Base-by-base conservation (phyloP, 2,888 invertebrate species). In the Drosophila cognata region DNA sequence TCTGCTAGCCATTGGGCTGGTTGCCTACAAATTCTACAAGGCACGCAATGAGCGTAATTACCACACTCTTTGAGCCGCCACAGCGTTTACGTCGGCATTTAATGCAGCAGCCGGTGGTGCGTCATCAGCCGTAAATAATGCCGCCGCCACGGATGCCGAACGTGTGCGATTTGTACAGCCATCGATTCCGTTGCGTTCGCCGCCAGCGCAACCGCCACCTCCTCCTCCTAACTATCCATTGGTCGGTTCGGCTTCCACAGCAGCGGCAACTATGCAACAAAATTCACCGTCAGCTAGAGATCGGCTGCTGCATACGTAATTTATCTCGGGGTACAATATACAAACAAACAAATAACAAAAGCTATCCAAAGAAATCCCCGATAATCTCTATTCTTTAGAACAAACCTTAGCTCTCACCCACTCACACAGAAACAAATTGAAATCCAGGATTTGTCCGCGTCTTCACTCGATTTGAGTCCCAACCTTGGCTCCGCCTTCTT, bases 1-100 rank as follows among this genome's bases (percentile, higher is more conserved):
- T 38, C 93, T 98, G 28, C 94, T 97, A 63, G 97, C 96, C 13
- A 96, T 98, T 68, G 96, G 96, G 4, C 95, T 96, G 93, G 96
- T 98, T 89, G 96, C 96, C 43, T 96, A 96, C 94, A 97, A 97
- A 92, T 97, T 97, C 93, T 98, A 97, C 94, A 97, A 96, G 93
- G 96, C 97, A 74, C 95, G 96, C 91, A 96, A 96, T 69, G 97
- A 97, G 92, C 95, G 96, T 83, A 97, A 97, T 93, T 98, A 98
- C 93, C 97, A 97, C 91, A 97, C 97, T 73, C 95, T 98, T 92
- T 98, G 96, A 96, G 94, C 91, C 91, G 92, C 91, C 84, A 92
- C 84, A 46, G 90, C 90, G 25, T 91, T 92, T 66, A 91, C 92
- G 68, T 92, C 92, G 79, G 92, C 91, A 43, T 92, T 91, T 43